Evolutionary conservation across 2,113 vertebrate species (phyloP).

Genomic region (Bos javanicus): DNA sequence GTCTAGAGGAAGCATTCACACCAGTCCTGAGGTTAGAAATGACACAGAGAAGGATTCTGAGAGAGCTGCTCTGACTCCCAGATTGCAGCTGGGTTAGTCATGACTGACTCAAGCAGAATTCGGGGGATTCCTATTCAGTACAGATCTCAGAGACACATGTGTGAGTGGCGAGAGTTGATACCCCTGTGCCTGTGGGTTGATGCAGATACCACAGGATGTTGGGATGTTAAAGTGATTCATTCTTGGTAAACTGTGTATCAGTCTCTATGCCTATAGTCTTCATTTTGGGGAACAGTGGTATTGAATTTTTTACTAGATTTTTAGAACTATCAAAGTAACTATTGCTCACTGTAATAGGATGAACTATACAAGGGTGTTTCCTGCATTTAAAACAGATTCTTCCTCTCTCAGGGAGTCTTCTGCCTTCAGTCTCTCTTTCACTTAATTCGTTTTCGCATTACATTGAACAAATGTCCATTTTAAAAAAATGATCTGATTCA

Average conservation of each 20-base stretch:
- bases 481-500: not conserved
- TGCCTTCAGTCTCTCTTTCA: not conserved
- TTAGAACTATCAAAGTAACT: not conserved
- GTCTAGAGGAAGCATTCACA: not conserved
- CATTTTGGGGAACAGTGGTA: not conserved
- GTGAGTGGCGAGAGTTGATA: not conserved
- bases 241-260: not conserved
- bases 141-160: not conserved
- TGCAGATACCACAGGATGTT: not conserved
- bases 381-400: not conserved
- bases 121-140: not conserved
- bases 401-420: not conserved
- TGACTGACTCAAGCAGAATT: not conserved
- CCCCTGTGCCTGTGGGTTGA: not conserved
- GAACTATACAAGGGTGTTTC: not conserved
- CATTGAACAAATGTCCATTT: not conserved
- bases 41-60: not conserved
- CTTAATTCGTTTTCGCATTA: not conserved
- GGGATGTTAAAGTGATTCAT: not conserved
- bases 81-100: not conserved
- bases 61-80: not conserved
- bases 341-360: not conserved
- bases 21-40: not conserved
- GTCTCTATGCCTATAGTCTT: not conserved
- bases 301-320: not conserved